Evolutionary conservation across 2,797 vertebrate species (phyloP).

Genomic region (Allobates femoralis): DNA sequence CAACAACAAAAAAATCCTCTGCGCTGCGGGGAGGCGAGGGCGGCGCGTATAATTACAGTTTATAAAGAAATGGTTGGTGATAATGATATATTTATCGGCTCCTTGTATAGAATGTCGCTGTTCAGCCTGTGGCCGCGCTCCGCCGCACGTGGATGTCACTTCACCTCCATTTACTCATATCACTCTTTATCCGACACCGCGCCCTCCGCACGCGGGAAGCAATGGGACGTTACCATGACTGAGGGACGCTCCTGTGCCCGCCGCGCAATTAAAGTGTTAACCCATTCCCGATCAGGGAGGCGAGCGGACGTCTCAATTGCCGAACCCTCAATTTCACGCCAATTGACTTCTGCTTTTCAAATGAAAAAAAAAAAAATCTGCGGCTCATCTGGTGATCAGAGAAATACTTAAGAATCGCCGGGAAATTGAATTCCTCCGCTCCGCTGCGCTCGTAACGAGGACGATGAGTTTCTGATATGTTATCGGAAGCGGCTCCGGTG

Average conservation of each 20-base stretch:
- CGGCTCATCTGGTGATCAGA: neutral
- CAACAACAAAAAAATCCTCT: neutral
- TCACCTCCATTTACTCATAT: neutral
- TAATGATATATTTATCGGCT: conserved; percentile 49
- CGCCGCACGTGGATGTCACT: neutral
- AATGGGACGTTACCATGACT: neutral
- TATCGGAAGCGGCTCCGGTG: conserved; percentile 22
- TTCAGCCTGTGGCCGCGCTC: neutral
- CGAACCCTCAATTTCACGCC: conserved; percentile 23
- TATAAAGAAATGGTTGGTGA: conserved; percentile 7
- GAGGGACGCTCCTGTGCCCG: neutral
- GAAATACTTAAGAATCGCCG: conserved; percentile 35
- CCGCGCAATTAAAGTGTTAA: conserved; percentile 4
- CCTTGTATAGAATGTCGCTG: conserved; percentile 35
- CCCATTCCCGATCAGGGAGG: neutral
- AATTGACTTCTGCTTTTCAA: conserved; percentile 12
- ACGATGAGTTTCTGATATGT: conserved; percentile 36
- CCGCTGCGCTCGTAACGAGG: conserved; percentile 41
- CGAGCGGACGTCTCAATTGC: neutral
- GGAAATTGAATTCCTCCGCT: conserved; percentile 56
- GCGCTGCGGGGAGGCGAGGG: neutral
- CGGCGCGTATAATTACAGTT: neutral
- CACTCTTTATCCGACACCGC: neutral
- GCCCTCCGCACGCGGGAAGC: neutral
- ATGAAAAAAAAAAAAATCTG: neutral